phyloP scores from a whole-genome alignment of 2,797 vertebrate genomes.

The Enteromius trimaculatus region DNA sequence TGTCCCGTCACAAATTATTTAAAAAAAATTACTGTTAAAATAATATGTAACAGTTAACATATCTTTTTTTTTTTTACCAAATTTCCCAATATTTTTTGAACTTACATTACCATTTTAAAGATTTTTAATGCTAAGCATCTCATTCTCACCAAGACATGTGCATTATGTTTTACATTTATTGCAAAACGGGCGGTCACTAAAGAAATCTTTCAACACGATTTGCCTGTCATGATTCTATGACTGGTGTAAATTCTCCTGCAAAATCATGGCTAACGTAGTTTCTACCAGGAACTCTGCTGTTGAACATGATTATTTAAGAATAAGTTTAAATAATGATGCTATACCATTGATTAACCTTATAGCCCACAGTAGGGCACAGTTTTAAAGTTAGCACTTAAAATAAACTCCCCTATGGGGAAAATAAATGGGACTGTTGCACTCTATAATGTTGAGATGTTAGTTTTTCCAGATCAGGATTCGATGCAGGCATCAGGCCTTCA shows the following conservation, averaged over 20 bases:
- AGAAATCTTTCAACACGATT: background rate
- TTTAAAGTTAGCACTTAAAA: background rate
- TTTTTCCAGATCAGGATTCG: slow-evolving; percentile 12
- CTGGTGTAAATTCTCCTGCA: background rate
- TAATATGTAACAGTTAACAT: no score
- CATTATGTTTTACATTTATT: background rate
- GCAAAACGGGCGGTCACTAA: background rate
- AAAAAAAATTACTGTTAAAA: no score
- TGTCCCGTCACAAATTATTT: no score
- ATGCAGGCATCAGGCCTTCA: background rate
- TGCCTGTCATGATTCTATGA: background rate
- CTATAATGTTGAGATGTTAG: background rate
- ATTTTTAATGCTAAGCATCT: no score
- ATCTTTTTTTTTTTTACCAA: no score
- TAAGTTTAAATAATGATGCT: background rate
- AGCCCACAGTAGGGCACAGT: background rate
- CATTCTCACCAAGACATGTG: background rate
- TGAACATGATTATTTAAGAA: background rate
- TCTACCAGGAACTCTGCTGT: background rate
- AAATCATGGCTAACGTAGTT: background rate
- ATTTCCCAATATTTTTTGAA: no score
- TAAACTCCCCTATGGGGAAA: background rate
- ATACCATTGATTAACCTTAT: background rate
- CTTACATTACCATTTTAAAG: no score
- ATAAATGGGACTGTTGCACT: slow-evolving; percentile 19